These are phyloP conservation scores for Dipodomys spectabilis DNA, from an alignment of 2,113 vertebrate genomes.

Conservation along the genomic window DNA sequence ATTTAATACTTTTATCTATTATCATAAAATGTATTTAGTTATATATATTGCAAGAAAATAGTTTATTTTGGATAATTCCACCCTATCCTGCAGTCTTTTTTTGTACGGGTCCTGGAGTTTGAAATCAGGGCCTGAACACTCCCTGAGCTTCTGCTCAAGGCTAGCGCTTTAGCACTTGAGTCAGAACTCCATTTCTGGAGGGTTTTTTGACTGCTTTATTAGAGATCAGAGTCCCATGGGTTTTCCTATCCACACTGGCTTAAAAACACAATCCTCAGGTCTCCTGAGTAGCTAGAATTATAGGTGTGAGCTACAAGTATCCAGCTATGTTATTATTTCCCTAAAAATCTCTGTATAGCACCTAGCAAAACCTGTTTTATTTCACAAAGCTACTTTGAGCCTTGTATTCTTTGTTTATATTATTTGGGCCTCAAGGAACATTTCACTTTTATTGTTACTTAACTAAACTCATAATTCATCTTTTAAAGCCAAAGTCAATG, in stretches of 20 bases:
- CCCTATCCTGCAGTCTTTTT: conserved; percentile 1
- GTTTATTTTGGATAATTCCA: conserved; percentile 21
- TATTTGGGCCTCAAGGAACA: conserved; percentile 32
- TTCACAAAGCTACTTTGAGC: neutral
- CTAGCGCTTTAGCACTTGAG: too few species aligned
- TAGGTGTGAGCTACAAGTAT: too few species aligned
- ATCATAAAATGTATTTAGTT: neutral
- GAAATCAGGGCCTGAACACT: too few species aligned
- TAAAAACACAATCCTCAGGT: too few species aligned
- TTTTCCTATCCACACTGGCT: too few species aligned
- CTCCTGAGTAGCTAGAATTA: too few species aligned
- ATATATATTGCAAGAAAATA: conserved; percentile 34
- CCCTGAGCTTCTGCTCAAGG: too few species aligned
- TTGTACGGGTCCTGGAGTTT: too few species aligned
- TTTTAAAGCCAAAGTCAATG: conserved; percentile 37
- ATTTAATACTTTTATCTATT: conserved; percentile 47
- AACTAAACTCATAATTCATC: conserved; percentile 8
- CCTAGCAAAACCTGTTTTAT: conserved; percentile 32
- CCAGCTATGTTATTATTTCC: neutral
- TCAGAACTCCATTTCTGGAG: too few species aligned
- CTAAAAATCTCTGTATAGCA: conserved; percentile 6
- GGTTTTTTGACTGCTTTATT: too few species aligned
- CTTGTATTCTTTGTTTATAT: conserved; percentile 29
- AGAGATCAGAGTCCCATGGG: too few species aligned
- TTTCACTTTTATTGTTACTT: neutral